Base-by-base conservation (phyloP, 2,888 invertebrate species). In the Plusia festucae region DNA sequence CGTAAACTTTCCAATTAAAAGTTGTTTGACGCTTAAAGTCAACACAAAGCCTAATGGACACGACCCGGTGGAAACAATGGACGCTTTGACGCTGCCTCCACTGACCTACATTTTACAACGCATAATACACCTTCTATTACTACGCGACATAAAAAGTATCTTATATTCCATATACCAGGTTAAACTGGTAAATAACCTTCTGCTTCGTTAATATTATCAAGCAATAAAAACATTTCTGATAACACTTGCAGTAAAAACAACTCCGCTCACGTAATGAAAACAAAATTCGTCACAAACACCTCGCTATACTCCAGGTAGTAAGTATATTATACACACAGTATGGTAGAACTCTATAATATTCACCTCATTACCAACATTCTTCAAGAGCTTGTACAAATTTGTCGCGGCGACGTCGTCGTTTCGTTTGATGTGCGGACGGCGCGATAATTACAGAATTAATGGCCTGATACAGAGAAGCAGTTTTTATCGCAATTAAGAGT, bases 371-470 rank as follows among this genome's bases (percentile, higher is more conserved):
- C 76, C 53, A 61, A 73, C 76, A 79, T 83, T 77, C 76, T 79
- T 77, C 79, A 68, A 66, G 73, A 70, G 67, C 73, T 71, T 85
- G 75, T 83, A 84, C 82, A 83, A 85, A 88, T 84, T 85, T 85
- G 86, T 85, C 82, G 79, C 70, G 72, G 74, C 78, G 81, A 76
- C 83, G 89, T 89, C 86, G 68, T 84, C 90, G 90, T 89, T 85
- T 66, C 86, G 82, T 92, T 93, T 93, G 92, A 92, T 90, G 87
- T 88, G 70, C 79, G 81, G 83, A 79, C 85, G 82, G 81, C 82
- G 86, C 84, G 90, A 89, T 93, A 92, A 93, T 93, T 91, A 91
- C 86, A 85, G 86, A 88, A 88, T 89, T 90, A 90, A 91, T 88
- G 87, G 84, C 83, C 87, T 85, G 85, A 86, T 90, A 87, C 77